Percentiles rank a stretch among this genome's conserved stretches.
phyloP scores from a whole-genome alignment of 2,888 invertebrate species.

The Drosophila atroscutellata region DNA sequence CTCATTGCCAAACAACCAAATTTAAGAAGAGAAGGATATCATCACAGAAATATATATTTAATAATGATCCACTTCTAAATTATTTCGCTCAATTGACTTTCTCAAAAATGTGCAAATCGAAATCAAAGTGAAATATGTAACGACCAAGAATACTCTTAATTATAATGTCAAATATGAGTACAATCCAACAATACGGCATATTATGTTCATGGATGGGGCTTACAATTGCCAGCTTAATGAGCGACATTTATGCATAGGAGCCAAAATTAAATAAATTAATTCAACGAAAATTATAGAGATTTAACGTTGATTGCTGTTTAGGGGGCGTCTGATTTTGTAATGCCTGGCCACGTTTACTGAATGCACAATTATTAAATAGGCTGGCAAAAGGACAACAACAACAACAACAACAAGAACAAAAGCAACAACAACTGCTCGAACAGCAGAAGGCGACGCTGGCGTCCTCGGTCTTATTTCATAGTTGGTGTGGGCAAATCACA shows the following conservation, averaged over 20 bases:
- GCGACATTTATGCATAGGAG: slow-evolving; percentile 51
- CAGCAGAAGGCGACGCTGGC: slow-evolving; percentile 37
- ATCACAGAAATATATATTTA: not conserved
- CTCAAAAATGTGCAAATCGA: not conserved
- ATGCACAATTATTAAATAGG: slow-evolving; percentile 78
- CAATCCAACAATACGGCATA: not conserved
- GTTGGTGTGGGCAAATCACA: slow-evolving; percentile 64
- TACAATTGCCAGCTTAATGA: slow-evolving; percentile 38
- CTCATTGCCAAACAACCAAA: not conserved
- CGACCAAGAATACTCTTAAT: no score
- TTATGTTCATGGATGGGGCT: not conserved
- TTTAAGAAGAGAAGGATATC: not conserved
- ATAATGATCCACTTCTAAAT: not conserved
- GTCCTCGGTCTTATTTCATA: slow-evolving; percentile 43
- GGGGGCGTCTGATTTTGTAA: slow-evolving; percentile 35
- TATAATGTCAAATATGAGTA: not conserved
- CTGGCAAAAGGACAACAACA: slow-evolving; percentile 55
- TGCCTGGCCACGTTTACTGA: slow-evolving; percentile 65
- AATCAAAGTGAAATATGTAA: not conserved
- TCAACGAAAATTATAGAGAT: slow-evolving; percentile 68
- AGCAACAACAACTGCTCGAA: slow-evolving; percentile 3
- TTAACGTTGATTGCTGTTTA: slow-evolving; percentile 63
- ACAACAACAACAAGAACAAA: not conserved
- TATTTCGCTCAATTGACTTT: not conserved
- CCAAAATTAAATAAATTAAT: slow-evolving; percentile 71